These are phyloP conservation scores for Neogobius melanostomus DNA, from an alignment of 2,113 vertebrate species.

Conservation along the genomic window DNA sequence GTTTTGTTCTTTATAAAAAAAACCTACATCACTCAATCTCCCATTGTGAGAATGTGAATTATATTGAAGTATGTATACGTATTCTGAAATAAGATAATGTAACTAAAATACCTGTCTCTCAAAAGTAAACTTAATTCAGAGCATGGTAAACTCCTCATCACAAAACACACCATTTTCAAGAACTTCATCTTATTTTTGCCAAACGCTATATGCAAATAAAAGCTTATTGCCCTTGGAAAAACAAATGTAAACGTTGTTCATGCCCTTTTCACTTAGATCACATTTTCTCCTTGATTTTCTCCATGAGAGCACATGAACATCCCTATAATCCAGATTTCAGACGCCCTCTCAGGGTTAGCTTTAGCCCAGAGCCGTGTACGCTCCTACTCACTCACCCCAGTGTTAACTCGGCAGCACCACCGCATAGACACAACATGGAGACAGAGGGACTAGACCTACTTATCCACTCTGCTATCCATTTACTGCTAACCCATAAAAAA, in stretches of 20 bases:
- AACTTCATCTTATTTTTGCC: neutral
- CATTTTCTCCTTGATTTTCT: slow-evolving; percentile 4
- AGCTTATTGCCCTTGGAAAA: neutral
- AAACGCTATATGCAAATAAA: neutral
- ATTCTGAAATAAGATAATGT: too few relatives aligned
- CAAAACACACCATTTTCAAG: too few relatives aligned
- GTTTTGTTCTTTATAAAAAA: too few relatives aligned
- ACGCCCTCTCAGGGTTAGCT: slow-evolving; percentile 2
- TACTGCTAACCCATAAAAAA: slow-evolving; percentile 14
- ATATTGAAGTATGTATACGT: too few relatives aligned
- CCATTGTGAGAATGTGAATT: too few relatives aligned
- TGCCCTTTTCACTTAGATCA: slow-evolving; percentile 1
- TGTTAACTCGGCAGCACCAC: slow-evolving; percentile 45
- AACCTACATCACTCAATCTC: too few relatives aligned
- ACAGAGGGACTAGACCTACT: slow-evolving; percentile 14
- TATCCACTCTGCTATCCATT: slow-evolving; percentile 15
- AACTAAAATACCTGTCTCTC: too few relatives aligned
- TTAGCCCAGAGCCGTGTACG: slow-evolving; percentile 10
- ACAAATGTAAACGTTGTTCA: neutral
- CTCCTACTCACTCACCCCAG: slow-evolving; percentile 40
- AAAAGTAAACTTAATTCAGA: too few relatives aligned
- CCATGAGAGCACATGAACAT: slow-evolving; percentile 4
- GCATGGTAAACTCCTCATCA: too few relatives aligned
- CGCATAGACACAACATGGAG: slow-evolving; percentile 18
- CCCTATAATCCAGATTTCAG: slow-evolving; percentile 24